Base-by-base conservation (phyloP, 2,797 vertebrate species). In the Neomorphus geoffroyi region DNA sequence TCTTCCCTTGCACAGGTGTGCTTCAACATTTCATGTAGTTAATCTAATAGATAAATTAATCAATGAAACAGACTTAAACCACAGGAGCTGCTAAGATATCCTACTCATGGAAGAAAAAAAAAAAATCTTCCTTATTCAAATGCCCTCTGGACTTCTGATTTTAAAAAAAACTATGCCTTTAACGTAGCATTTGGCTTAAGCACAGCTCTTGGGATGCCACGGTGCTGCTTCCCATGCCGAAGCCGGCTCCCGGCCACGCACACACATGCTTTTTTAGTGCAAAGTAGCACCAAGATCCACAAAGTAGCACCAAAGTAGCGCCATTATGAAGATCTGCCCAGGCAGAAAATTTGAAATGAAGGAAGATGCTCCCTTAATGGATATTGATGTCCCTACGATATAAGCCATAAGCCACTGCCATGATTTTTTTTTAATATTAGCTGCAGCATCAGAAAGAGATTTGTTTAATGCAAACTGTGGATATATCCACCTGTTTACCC, bases 211-310 rank as follows among this genome's bases (percentile, higher is more conserved):
- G 18, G 19, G 37, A 65, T 66, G 14, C 7, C 2, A 6, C 43
- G 26, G 14, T 14, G 11, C 17, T 23, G 19, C 32, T 75, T 75
- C 77, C 32, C 27, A 41, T 5, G 10, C 28, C 5, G 6, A 32
- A 88, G 9, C 8, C 4, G 4, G 17, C 11, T 84, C 24, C 46
- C 30, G 1, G 0, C 11, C 3, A 9, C 2, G 8, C 7, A 72
- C 28, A 53, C 9, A 7, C 26, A 4, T 33, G 18, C 0, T 2
- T 66, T 87, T 57, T 74, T 43, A 33, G 77, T 43, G 33, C 46
- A 72, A 77, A 94, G 51, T 2, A 75, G 32, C 37, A 45, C 45
- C 45, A 45, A 45, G 45, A 45, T 45, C 18, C 18, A 18, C 17
- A 18, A 45, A 45, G 43, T 43, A 16, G 46, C 19, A 46, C 46